Base-by-base conservation (phyloP, 2,797 vertebrate species). In the Melopsittacus undulatus region DNA sequence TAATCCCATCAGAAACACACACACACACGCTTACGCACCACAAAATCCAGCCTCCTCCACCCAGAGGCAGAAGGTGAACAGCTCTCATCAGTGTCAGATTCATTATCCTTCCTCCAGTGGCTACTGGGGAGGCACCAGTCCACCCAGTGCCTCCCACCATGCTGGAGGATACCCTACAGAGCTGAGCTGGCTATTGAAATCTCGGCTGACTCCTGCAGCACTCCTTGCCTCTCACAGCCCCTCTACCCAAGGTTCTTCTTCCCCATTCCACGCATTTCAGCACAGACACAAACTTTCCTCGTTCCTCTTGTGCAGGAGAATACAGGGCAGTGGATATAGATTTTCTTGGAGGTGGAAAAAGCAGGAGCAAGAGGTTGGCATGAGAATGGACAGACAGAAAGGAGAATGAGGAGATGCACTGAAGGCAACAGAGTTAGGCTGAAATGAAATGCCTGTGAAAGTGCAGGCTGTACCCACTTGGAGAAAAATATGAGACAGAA, bases 1-100 rank as follows among this genome's bases (percentile, higher is more conserved):
- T 57, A 83, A 84, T 79, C 82, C 75, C 78, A 43, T 46, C 81
- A 84, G 66, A 93, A 90, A 87, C 34, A 42, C 13, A 66, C 3
- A 81, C 63, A 82, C 57, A 49, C 21, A 67, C 75, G 52, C 10
- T 21, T 59, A 82, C 43, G 64, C 51, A 74, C 40, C 51, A 15
- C 46, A 62, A 15, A 62, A 88, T 40, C 61, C 68, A 90, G 32
- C 40, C 85, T 89, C 51, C 85, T 83, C 87, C 79, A 80, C 85
- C 90, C 79, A 85, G 72, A 42, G 61, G n/a, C 45, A 42, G 6
- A 67, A 85, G 23, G 54, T 76, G 87, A 94, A 73, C 54, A 77
- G 82, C 63, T 92, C 82, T 76, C 46, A 64, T 42, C 38, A 42
- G 30, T 45, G 45, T 49, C 34, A 89, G 66, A 61, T 27, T 72